Conservation (phyloP, 92 coral and sea anemone species). For the Bergia sp. region DNA sequence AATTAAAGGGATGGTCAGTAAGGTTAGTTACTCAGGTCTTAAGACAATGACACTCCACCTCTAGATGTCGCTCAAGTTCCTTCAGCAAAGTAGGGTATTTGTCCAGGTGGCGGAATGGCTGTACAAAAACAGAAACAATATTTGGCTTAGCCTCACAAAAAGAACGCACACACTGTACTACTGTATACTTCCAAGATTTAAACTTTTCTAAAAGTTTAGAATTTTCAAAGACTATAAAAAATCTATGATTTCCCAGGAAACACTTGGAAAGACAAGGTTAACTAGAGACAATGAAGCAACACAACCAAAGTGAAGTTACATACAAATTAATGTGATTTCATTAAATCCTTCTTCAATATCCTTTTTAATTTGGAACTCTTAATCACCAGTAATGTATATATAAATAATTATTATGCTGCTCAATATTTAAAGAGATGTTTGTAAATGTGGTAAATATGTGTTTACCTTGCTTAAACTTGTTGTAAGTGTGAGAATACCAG, state of each 20-base stretch:
- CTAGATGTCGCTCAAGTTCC: constrained; percentile 96
- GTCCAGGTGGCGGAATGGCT: constrained; percentile 98
- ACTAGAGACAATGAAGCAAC: not conserved
- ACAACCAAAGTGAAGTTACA: not conserved
- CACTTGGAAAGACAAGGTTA: not conserved
- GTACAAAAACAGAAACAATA: not conserved
- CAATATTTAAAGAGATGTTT: not conserved
- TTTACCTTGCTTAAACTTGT: constrained; percentile 97
- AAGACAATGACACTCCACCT: constrained; percentile 60
- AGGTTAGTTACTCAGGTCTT: too few relatives aligned
- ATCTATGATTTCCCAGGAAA: not conserved
- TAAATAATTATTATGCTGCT: too few relatives aligned
- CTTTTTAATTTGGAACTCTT: not conserved
- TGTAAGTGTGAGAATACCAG: constrained; percentile 96
- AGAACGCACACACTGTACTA: not conserved
- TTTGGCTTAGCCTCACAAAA: not conserved
- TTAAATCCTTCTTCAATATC: not conserved
- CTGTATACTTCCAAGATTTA: not conserved
- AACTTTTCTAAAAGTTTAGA: too few relatives aligned
- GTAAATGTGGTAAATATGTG: not conserved
- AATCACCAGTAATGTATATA: not conserved
- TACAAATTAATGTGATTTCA: not conserved
- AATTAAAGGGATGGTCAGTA: too few relatives aligned
- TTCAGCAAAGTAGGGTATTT: constrained; percentile 93
- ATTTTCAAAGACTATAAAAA: too few relatives aligned